Conservation (phyloP, 2,888 invertebrate species). For the Chaetogeoica ovagalla region DNA sequence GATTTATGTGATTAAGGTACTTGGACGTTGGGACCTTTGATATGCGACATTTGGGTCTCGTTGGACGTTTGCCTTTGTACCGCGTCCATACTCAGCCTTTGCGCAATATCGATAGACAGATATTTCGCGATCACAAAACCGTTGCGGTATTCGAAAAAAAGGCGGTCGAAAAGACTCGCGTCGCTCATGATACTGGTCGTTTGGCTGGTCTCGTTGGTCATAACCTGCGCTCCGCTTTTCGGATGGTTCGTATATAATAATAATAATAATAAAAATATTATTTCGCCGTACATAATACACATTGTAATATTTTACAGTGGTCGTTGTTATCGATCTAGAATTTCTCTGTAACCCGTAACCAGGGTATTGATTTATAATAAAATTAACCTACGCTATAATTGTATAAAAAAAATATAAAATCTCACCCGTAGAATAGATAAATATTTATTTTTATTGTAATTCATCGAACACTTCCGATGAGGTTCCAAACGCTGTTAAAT, state of each 20-base stretch:
- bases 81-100: conserved; percentile 87
- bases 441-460: too few species aligned
- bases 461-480: too few species aligned
- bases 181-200: conserved; percentile 85
- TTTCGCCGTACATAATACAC: too few species aligned
- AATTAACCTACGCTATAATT: too few species aligned
- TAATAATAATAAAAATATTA: too few species aligned
- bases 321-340: too few species aligned
- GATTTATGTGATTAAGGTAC: conserved; percentile 65
- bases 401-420: too few species aligned
- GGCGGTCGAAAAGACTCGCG: conserved; percentile 82
- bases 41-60: conserved; percentile 90
- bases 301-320: too few species aligned
- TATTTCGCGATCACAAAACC: conserved; percentile 94
- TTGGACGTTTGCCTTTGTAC: conserved; percentile 91
- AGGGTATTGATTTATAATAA: too few species aligned
- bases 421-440: too few species aligned
- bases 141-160: conserved; percentile 83
- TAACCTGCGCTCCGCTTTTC: conserved; percentile 91
- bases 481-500: too few species aligned
- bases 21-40: conserved; percentile 88
- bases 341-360: too few species aligned
- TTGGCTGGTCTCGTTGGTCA: conserved; percentile 86
- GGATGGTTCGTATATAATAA: conserved; percentile 71
- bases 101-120: conserved; percentile 87